These are phyloP conservation scores for Diuraphis noxia DNA, from an alignment of 1,140 invertebrate species.

Conservation along the genomic window DNA sequence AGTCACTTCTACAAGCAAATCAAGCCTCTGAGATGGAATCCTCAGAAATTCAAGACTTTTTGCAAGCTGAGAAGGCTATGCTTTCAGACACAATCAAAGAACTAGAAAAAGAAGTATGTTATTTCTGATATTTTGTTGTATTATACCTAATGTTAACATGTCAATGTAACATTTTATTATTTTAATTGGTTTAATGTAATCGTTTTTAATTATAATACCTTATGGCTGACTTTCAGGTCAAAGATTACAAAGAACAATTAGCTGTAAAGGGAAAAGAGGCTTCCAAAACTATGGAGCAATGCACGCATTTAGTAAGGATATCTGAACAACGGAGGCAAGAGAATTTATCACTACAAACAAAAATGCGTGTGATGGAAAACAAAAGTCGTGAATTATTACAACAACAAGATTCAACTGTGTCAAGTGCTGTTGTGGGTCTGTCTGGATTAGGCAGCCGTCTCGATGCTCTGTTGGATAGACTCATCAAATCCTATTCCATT, in stretches of 20 bases:
- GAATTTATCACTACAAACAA: slow-evolving; percentile 69
- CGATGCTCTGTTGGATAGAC: slow-evolving; percentile 64
- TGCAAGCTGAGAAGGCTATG: slow-evolving; percentile 75
- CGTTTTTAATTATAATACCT: not conserved
- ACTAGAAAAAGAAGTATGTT: slow-evolving; percentile 68
- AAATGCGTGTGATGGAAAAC: slow-evolving; percentile 67
- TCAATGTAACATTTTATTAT: not conserved
- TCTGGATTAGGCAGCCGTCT: slow-evolving; percentile 71
- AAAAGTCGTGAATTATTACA: slow-evolving; percentile 69
- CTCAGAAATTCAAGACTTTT: slow-evolving; percentile 74
- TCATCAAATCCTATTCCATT: slow-evolving; percentile 73
- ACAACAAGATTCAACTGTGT: slow-evolving; percentile 72
- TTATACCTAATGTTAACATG: not conserved
- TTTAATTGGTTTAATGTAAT: not conserved
- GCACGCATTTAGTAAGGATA: slow-evolving; percentile 74
- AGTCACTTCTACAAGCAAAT: slow-evolving; percentile 70
- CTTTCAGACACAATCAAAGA: slow-evolving; percentile 75
- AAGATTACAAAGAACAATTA: slow-evolving; percentile 62
- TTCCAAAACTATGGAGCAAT: slow-evolving; percentile 73
- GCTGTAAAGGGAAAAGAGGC: slow-evolving; percentile 65
- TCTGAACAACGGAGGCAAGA: slow-evolving; percentile 76
- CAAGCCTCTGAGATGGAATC: slow-evolving; percentile 72
- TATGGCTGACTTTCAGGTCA: slow-evolving; percentile 56
- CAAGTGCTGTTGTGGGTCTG: slow-evolving; percentile 72
- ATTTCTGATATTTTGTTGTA: not conserved